Evolutionary conservation across 1,140 invertebrate genomes (phyloP), one percentile per base, ranked within the genome.

Genomic region (Trachymyrmex cornetzi): DNA sequence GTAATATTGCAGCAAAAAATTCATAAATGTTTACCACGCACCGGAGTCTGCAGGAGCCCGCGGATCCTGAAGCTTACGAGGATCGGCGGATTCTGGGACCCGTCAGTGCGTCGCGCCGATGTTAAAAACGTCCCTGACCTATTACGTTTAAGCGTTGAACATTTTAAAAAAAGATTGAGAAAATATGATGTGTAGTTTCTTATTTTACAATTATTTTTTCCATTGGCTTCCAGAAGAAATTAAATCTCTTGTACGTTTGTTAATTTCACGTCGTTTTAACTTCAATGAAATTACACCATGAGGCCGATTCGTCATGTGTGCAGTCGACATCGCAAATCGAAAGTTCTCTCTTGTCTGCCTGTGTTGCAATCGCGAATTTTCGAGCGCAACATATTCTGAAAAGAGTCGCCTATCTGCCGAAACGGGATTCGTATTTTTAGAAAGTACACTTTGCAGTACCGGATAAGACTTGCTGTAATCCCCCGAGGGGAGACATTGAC

Each of bases 341-440:
- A 48, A 53, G 63, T 64, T 81, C 38, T n/a, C 34, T 22, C 44
- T 71, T 27, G 38, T 44, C 55, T 48, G 38, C 24, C 44, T 55
- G 38, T 34, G 64, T 72, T 67, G 30, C 71, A 64, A 80, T 87
- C 64, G 50, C 59, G 7, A 48, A 27, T 64, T 72, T 74, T 80
- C 63, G 24, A 24, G 19, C 19, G 16, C 22, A 19, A 14, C 24
- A 44, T 24, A 69, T 5, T 34, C 53, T 34, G 50, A 27, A 59
- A 66, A 50, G 44, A 74, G n/a, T 77, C 48, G 1, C 22, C 72
- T 53, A 55, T 59, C 71, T 63, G 48, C 16, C 72, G 16, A 72
- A 79, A 88, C 48, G 75, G 57, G 59, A 88, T 88, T 72, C 50
- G 53, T 77, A 71, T 85, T 89, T 88, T 87, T 87, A 86, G 86